Evolutionary conservation across 2,797 vertebrate species (phyloP).

Genomic region (Tragelaphus eurycerus): DNA sequence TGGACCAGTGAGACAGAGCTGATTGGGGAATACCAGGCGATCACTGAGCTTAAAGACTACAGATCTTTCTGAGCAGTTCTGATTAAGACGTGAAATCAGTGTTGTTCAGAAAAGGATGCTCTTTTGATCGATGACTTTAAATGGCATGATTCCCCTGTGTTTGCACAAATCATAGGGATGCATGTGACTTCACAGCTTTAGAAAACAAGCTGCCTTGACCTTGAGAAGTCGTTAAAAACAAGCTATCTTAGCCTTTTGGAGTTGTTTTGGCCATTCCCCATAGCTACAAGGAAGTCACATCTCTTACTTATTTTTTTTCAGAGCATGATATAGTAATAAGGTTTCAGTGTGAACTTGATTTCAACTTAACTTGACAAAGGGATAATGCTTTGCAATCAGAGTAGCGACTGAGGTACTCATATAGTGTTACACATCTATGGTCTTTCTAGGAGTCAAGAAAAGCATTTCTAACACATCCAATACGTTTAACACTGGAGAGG

Average conservation of each 20-base stretch:
- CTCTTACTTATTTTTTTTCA: accelerated
- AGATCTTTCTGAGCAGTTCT: slow-evolving; percentile 49
- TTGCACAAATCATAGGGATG: neutral
- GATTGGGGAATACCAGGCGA: slow-evolving; percentile 8
- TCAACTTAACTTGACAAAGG: neutral
- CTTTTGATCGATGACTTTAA: slow-evolving; percentile 43
- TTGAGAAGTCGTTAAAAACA: neutral
- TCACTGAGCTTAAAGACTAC: neutral
- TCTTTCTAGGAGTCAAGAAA: neutral
- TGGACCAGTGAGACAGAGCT: slow-evolving; percentile 33
- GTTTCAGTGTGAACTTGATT: neutral
- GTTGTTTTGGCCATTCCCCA: neutral
- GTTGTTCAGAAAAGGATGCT: neutral
- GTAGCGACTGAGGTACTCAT: accelerated
- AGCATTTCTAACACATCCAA: neutral
- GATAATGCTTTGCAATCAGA: neutral
- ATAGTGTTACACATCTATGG: accelerated
- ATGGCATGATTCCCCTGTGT: neutral
- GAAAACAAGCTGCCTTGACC: neutral
- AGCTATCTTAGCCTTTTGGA: neutral
- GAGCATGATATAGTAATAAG: neutral
- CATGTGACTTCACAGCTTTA: neutral
- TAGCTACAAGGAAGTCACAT: accelerated
- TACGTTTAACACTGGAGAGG: neutral
- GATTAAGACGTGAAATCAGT: slow-evolving; percentile 54